Base-by-base conservation (phyloP, 23 tunicate species). In the Diplosoma virens region DNA sequence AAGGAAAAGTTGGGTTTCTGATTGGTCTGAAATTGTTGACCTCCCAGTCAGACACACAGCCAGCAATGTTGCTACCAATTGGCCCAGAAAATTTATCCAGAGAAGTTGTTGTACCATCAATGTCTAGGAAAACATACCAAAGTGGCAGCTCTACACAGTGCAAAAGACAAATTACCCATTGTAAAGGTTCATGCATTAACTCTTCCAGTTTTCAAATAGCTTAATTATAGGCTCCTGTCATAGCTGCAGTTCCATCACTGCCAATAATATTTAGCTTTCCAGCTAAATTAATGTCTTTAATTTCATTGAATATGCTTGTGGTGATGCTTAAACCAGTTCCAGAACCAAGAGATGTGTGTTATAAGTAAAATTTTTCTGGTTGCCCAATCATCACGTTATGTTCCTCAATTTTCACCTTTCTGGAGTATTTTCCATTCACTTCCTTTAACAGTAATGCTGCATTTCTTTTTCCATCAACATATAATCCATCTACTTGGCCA, bases 31-130 rank as follows among this genome's bases (percentile, higher is more conserved):
- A 76, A 25, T 30, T 58, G n/a, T 54, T 34, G 26, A 76, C 48
- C 17, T 47, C 32, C 81, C 81, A 76, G 14, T 76, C 48, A 29
- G 81, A 58, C n/a, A 76, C 81, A 30, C 48, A 30, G 2, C 81
- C 71, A 76, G 27, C 48, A 25, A 76, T 14, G 20, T 25, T 76
- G 27, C 21, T 31, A 6, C 81, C 81, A 76, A 76, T 59, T 3
- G 79, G 59, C 79, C n/a, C 66, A 25, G 45, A 47, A 47, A 73
- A 73, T 24, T 18, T 52, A 45, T 52, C 66, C 31, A 66, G 79
- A 25, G 34, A 23, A 17, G 7, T 66, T n/a, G n/a, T n/a, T n/a
- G n/a, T n/a, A n/a, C n/a, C n/a, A 32, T 66, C 73, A 4, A 66
- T 5, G 4, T 66, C 35, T 4, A 32, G n/a, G 16, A 66, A 66